A percentile compares a stretch with the other conserved stretches of the same genome.
Evolutionary conservation across 2,797 vertebrate species (phyloP).

Genomic region (Epinephelus coioides): DNA sequence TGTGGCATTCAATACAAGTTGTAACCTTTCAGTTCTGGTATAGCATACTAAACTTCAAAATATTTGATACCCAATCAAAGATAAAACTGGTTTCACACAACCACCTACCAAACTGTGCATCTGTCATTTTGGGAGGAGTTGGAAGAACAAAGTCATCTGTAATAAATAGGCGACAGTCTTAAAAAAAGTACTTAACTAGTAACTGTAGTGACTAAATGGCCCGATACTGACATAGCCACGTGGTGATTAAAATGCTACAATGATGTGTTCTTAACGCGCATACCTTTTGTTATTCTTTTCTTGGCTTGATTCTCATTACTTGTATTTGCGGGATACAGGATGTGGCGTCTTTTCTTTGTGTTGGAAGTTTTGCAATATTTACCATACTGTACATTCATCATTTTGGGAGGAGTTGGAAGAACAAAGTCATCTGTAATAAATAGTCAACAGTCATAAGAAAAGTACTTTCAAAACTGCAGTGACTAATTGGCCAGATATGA

Average conservation of each 20-base stretch:
- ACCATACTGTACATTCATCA: neutral
- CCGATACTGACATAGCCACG: too few species aligned
- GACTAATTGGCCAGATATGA: neutral
- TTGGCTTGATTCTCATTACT: too few species aligned
- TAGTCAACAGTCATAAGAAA: neutral
- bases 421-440: constrained; percentile 4
- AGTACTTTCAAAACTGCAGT: neutral
- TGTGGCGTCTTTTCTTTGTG: too few species aligned
- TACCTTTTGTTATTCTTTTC: too few species aligned
- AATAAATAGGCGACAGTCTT: neutral
- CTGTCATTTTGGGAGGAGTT: neutral
- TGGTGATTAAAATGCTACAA: too few species aligned
- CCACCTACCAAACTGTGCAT: neutral
- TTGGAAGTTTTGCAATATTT: too few species aligned
- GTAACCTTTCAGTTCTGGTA: neutral
- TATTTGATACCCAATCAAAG: constrained; percentile 2
- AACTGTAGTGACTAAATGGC: too few species aligned
- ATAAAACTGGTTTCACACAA: constrained; percentile 1
- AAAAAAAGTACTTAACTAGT: neutral
- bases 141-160: constrained; percentile 6
- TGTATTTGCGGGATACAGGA: too few species aligned
- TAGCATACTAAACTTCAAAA: neutral
- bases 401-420: neutral
- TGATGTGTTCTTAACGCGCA: too few species aligned
- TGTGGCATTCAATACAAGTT: neutral